These are phyloP conservation scores for Colius striatus DNA, from an alignment of 2,113 vertebrate species.

Conservation along the genomic window DNA sequence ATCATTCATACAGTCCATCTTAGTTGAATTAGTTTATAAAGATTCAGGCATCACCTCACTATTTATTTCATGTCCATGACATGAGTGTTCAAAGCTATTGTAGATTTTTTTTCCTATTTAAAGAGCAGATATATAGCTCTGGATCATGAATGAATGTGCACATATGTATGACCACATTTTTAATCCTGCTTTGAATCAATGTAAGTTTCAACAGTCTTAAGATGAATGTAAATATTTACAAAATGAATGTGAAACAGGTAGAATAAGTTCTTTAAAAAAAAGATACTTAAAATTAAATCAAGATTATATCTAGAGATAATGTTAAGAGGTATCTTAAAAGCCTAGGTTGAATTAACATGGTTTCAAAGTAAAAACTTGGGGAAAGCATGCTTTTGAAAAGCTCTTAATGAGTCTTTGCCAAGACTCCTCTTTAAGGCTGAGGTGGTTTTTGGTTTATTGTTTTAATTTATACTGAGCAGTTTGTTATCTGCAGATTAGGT, in stretches of 20 bases:
- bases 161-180: not conserved
- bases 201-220: not conserved
- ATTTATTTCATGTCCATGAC: not conserved
- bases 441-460: fast-evolving
- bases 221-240: not conserved
- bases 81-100: not conserved
- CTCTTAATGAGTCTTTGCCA: not conserved
- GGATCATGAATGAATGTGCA: not conserved
- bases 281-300: not conserved
- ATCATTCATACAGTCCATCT: not conserved
- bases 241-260: not conserved
- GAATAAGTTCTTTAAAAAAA: not conserved
- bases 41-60: not conserved
- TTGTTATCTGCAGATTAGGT: not conserved
- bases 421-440: not conserved
- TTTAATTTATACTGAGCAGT: not conserved
- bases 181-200: not conserved
- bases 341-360: not conserved
- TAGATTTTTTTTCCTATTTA: not conserved
- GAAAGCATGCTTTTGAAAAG: not conserved
- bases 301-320: not conserved
- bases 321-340: not conserved
- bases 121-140: not conserved
- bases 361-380: not conserved
- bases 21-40: not conserved